phyloP scores from a whole-genome alignment of 2,797 vertebrate species.

The Notamacropus eugenii region DNA sequence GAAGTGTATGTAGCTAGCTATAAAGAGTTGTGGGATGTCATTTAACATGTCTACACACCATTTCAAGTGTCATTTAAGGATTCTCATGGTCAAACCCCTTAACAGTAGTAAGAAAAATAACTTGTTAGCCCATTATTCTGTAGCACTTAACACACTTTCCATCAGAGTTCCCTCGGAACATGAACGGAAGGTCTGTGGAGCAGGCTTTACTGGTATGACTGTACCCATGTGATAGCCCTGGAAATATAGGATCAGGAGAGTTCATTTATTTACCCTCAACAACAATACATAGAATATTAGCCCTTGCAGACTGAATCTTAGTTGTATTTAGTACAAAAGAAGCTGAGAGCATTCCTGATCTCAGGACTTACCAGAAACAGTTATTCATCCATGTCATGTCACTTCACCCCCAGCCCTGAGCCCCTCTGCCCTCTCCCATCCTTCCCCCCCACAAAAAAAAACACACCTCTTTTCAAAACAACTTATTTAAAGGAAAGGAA shows the following conservation, averaged over 20 bases:
- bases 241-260: neutral
- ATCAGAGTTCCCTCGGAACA: neutral
- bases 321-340: neutral
- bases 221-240: neutral
- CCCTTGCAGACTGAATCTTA: neutral
- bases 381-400: neutral
- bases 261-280: neutral
- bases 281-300: neutral
- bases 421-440: neutral
- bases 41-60: neutral
- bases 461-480: neutral
- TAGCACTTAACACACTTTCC: neutral
- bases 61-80: slow-evolving; percentile 1
- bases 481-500: slow-evolving; percentile 19
- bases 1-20: neutral
- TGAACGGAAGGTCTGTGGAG: neutral
- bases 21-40: slow-evolving; percentile 8
- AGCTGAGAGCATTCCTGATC: neutral
- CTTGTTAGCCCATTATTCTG: neutral
- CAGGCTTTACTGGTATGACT: neutral
- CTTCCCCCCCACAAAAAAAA: neutral
- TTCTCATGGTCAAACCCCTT: neutral
- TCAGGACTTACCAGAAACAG: neutral
- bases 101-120: neutral
- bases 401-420: neutral